These are phyloP conservation scores for Willisornis vidua DNA, from an alignment of 2,113 vertebrate genomes.

Conservation along the genomic window DNA sequence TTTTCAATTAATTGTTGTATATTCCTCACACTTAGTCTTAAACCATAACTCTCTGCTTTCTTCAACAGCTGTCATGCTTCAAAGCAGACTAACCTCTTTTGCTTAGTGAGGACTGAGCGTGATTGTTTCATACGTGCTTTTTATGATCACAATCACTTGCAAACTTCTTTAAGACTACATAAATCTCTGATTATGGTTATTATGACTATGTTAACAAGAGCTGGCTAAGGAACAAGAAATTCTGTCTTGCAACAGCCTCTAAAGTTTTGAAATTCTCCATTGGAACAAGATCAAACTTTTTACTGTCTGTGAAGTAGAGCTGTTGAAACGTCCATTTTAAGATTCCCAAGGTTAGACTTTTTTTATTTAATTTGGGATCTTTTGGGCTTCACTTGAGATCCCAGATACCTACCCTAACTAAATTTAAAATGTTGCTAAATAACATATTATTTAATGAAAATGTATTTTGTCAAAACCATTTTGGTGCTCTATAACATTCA, in stretches of 20 bases:
- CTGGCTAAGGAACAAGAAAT: conserved; percentile 28
- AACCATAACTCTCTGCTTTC: background rate
- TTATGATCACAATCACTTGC: background rate
- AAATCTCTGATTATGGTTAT: conserved; percentile 46
- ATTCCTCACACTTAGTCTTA: background rate
- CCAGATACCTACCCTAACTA: background rate
- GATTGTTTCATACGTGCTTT: background rate
- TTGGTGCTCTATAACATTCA: background rate
- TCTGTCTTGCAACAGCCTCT: background rate
- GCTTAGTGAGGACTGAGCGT: background rate
- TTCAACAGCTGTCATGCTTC: background rate
- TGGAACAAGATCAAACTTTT: background rate
- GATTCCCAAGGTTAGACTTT: background rate
- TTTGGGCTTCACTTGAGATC: background rate
- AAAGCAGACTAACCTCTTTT: background rate
- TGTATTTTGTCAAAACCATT: background rate
- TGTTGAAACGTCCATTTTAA: background rate
- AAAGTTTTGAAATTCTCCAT: background rate
- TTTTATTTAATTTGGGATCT: background rate
- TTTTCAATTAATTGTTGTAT: background rate
- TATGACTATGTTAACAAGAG: background rate
- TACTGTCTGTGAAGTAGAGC: background rate
- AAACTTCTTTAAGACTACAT: background rate
- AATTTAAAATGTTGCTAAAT: background rate
- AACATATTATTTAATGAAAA: background rate